Conservation (phyloP, 2,888 invertebrate species). For the Psylliodes chrysocephalus region DNA sequence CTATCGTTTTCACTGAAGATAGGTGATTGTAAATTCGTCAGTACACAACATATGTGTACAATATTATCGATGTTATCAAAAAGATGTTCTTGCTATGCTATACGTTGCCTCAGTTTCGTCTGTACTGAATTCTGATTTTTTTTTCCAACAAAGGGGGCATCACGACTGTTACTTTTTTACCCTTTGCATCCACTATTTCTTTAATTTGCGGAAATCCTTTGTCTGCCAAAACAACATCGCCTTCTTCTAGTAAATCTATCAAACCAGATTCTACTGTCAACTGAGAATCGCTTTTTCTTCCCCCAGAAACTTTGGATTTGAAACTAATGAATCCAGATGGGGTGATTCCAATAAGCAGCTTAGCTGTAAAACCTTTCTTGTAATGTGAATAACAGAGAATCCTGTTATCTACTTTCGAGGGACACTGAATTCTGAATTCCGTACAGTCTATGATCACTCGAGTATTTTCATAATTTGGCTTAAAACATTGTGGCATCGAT, state of each 20-base stretch:
- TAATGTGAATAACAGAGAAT: too few relatives aligned
- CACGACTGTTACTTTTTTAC: neutral
- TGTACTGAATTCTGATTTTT: neutral
- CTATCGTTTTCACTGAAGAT: too few relatives aligned
- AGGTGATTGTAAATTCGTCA: neutral
- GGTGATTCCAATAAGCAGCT: conserved; percentile 20
- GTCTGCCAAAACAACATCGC: conserved; percentile 32
- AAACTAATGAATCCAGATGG: conserved; percentile 43
- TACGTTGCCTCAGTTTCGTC: neutral
- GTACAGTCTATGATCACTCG: too few relatives aligned
- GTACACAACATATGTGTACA: neutral
- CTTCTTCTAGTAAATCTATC: conserved; percentile 35
- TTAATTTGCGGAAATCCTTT: neutral
- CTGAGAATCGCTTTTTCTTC: conserved; percentile 41
- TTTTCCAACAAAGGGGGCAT: conserved; percentile 5
- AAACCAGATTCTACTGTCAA: conserved; percentile 41
- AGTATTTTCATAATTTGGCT: too few relatives aligned
- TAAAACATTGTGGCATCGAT: too few relatives aligned
- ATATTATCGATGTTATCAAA: conserved; percentile 3
- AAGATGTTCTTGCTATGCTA: neutral
- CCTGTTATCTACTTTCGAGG: too few relatives aligned
- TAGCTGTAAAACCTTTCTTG: conserved; percentile 12
- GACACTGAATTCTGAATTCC: too few relatives aligned
- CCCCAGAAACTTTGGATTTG: conserved; percentile 41
- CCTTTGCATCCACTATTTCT: neutral